phyloP scores from a whole-genome alignment of 2,113 vertebrate species.

The Copsychus sechellarum region DNA sequence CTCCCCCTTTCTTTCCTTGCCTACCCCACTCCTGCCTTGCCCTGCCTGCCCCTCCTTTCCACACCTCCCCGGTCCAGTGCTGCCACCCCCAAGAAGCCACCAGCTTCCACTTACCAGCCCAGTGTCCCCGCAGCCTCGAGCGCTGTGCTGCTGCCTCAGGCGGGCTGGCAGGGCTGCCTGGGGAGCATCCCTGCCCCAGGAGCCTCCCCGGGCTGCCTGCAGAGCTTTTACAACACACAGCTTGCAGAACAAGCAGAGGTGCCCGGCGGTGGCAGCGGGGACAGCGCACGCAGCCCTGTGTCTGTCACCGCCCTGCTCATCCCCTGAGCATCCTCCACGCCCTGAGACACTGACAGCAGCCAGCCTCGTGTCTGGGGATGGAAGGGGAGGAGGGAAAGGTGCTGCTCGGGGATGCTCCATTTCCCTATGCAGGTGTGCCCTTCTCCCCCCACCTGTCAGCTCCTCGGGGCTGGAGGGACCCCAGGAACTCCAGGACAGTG shows the following conservation, averaged over 20 bases:
- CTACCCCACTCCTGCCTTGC: not conserved
- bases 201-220: not conserved
- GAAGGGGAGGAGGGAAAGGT: not conserved
- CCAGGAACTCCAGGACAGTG: not conserved
- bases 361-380: not conserved
- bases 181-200: not conserved
- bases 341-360: not conserved
- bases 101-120: not conserved
- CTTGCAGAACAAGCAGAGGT: accelerated
- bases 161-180: not conserved
- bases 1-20: not conserved
- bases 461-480: not conserved
- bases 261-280: not conserved
- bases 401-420: not conserved
- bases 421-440: accelerated
- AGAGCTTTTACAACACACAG: accelerated
- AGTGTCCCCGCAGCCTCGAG: not conserved
- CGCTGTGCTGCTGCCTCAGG: not conserved
- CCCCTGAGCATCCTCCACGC: not conserved
- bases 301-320: not conserved
- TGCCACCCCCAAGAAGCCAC: not conserved
- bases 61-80: accelerated
- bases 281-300: accelerated
- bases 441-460: not conserved
- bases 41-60: not conserved